Evolutionary conservation across 1,140 invertebrate genomes (phyloP).

Genomic region (Drosophila virilis): DNA sequence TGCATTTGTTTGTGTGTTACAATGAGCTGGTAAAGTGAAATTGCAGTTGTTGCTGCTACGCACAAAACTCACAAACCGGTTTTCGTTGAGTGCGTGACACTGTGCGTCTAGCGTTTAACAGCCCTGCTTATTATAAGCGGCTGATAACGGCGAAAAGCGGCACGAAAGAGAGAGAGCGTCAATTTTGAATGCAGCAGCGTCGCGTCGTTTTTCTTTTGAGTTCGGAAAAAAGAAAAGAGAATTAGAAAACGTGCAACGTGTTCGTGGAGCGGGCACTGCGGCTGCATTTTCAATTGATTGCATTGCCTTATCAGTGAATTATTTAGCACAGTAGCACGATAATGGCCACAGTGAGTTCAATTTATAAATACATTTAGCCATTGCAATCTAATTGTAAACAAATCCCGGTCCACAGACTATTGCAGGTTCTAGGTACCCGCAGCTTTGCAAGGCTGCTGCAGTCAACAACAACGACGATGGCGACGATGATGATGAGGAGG

Average conservation of each 20-base stretch:
- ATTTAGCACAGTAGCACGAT: constrained; percentile 22
- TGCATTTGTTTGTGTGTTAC: too few relatives aligned
- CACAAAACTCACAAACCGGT: background rate
- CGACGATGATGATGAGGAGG: constrained; percentile 25
- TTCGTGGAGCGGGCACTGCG: constrained; percentile 45
- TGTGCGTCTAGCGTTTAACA: constrained; percentile 27
- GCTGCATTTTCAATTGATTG: constrained; percentile 10
- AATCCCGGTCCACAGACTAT: constrained; percentile 39
- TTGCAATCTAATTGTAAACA: constrained; percentile 34
- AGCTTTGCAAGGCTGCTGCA: constrained; percentile 8
- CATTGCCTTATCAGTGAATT: constrained; percentile 54
- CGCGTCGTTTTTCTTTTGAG: constrained; percentile 68
- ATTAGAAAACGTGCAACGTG: constrained; percentile 74
- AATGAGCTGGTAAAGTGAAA: background rate
- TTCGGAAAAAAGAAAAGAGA: constrained; percentile 34
- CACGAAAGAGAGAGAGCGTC: constrained; percentile 50
- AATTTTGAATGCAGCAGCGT: constrained; percentile 64
- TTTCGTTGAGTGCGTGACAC: constrained; percentile 14
- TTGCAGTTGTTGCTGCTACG: background rate
- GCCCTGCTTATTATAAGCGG: constrained; percentile 17
- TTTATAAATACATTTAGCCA: background rate
- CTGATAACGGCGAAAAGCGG: constrained; percentile 78
- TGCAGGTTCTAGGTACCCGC: constrained; percentile 58
- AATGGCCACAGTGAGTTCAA: constrained; percentile 62
- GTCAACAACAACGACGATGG: constrained; percentile 4